Conservation (phyloP, 2,113 vertebrate species). For the Pelobates fuscus region DNA sequence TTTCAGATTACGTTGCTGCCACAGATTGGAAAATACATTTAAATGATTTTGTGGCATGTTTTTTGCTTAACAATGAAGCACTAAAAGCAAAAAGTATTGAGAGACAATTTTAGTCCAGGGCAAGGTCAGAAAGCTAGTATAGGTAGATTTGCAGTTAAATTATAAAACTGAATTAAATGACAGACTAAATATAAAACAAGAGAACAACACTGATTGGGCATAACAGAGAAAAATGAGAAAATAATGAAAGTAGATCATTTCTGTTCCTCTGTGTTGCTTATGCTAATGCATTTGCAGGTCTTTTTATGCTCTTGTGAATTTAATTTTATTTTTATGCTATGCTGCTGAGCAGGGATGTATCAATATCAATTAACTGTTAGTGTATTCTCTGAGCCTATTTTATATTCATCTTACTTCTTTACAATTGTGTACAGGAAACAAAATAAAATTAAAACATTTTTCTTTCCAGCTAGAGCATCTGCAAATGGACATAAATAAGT, state of each 20-base stretch:
- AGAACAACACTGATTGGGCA: slow-evolving; percentile 48
- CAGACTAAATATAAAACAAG: slow-evolving; percentile 49
- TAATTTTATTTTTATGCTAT: slow-evolving; percentile 53
- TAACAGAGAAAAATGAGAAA: slow-evolving; percentile 57
- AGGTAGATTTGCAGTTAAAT: slow-evolving; percentile 47
- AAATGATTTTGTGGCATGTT: slow-evolving; percentile 1
- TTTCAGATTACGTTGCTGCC: slow-evolving; percentile 33
- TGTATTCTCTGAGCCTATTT: slow-evolving; percentile 27
- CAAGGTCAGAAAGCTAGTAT: slow-evolving; percentile 39
- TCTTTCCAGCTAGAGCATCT: slow-evolving; percentile 39
- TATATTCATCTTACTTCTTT: slow-evolving; percentile 50
- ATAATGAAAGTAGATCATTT: slow-evolving; percentile 49
- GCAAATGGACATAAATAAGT: slow-evolving; percentile 42
- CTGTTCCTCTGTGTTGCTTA: slow-evolving; percentile 38
- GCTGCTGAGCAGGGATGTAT: slow-evolving; percentile 51
- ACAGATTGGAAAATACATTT: slow-evolving; percentile 27
- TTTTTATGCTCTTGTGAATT: slow-evolving; percentile 53
- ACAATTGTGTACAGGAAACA: slow-evolving; percentile 41
- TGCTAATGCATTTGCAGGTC: slow-evolving; percentile 40
- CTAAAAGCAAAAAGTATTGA: slow-evolving; percentile 19
- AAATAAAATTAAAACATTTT: slow-evolving; percentile 44
- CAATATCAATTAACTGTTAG: slow-evolving; percentile 52
- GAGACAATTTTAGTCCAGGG: slow-evolving; percentile 38
- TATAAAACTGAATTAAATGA: slow-evolving; percentile 51
- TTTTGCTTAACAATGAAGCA: slow-evolving; percentile 30